Evolutionary conservation across 2,888 invertebrate species (phyloP).

Genomic region (Idaea dimidiata): DNA sequence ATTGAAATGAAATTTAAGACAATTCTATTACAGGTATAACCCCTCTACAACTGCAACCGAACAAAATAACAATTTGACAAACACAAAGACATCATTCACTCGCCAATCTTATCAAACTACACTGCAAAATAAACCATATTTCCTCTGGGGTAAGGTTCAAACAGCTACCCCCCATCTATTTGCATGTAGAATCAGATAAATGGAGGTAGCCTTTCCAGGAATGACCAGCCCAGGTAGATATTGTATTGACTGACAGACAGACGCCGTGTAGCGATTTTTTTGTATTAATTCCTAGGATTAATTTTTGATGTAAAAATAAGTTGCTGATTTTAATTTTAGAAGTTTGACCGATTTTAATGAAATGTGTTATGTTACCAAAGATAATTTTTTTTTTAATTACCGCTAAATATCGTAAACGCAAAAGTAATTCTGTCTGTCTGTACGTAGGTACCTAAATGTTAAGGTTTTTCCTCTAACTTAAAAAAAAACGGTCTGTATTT

Average conservation of each 20-base stretch:
- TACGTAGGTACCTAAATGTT: too few species aligned
- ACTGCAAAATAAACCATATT: background rate
- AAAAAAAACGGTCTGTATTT: too few species aligned
- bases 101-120: background rate
- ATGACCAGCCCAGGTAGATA: constrained; percentile 16
- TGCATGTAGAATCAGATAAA: background rate
- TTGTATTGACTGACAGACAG: background rate
- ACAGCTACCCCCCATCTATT: background rate
- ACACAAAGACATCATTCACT: background rate
- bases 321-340: too few species aligned
- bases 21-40: too few species aligned
- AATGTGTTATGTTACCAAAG: too few species aligned
- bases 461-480: too few species aligned
- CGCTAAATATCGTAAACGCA: too few species aligned
- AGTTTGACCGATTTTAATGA: too few species aligned
- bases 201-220: constrained; percentile 22
- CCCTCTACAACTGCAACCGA: background rate
- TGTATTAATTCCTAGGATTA: background rate
- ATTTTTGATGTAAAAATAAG: too few species aligned
- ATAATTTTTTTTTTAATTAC: too few species aligned
- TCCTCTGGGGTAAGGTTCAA: background rate
- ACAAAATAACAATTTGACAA: background rate
- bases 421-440: too few species aligned
- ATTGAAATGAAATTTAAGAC: too few species aligned
- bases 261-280: background rate